Evolutionary conservation across 2,888 invertebrate species (phyloP).

Genomic region (Branchellion lobata): DNA sequence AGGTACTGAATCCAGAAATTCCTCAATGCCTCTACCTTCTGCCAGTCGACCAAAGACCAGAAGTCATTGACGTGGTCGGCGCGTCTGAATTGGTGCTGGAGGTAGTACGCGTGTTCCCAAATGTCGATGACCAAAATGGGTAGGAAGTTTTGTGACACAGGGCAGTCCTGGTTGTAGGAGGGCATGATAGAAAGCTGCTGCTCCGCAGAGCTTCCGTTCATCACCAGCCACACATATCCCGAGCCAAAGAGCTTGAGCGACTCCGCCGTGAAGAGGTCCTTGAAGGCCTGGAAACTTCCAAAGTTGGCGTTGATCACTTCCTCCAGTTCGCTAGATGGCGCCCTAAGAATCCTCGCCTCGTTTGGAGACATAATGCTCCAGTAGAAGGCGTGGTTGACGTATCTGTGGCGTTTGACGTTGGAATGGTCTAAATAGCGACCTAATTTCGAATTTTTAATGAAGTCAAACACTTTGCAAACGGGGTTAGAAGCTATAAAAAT

Average conservation of each 20-base stretch:
- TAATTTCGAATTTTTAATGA: no score
- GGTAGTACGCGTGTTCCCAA: slow-evolving; percentile 59
- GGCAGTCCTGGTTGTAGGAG: slow-evolving; percentile 57
- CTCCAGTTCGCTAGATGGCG: slow-evolving; percentile 52
- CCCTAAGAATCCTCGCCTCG: slow-evolving; percentile 51
- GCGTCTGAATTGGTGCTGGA: slow-evolving; percentile 54
- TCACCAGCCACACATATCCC: slow-evolving; percentile 58
- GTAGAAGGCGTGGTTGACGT: slow-evolving; percentile 57
- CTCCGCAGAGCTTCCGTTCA: slow-evolving; percentile 48
- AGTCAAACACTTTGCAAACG: no score
- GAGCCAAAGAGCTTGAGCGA: slow-evolving; percentile 56
- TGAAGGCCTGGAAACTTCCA: slow-evolving; percentile 54
- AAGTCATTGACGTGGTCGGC: slow-evolving; percentile 51
- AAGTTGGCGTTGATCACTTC: slow-evolving; percentile 54
- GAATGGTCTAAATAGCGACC: no score
- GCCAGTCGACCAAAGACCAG: slow-evolving; percentile 59
- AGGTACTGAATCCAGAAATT: slow-evolving; percentile 53
- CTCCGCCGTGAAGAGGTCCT: slow-evolving; percentile 53
- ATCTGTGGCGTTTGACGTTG: no score
- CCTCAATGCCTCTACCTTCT: slow-evolving; percentile 53
- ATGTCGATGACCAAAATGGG: slow-evolving; percentile 58
- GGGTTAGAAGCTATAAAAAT: no score
- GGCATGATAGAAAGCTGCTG: slow-evolving; percentile 52
- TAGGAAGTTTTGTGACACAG: slow-evolving; percentile 53
- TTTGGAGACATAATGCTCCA: slow-evolving; percentile 57